Base-by-base conservation (phyloP, 2,888 invertebrate species). In the Patella caerulea region DNA sequence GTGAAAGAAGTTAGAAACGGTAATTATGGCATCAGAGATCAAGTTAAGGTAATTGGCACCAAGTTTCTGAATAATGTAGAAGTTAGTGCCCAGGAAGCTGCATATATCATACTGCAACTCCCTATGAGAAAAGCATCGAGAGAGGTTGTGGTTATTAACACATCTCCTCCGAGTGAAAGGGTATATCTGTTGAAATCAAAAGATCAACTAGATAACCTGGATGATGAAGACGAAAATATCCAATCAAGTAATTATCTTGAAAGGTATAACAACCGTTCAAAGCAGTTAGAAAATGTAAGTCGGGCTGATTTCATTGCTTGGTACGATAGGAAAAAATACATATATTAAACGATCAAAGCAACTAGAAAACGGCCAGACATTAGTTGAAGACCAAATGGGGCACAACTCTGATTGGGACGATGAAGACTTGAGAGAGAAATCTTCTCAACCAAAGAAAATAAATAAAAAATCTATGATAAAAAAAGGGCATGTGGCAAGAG, bases 71-170 rank as follows among this genome's bases (percentile, higher is more conserved):
- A 45, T 45, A 45, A 45, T 45, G 82, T 81, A 1, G 86, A 88
- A 79, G 79, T 88, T 7, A 81, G 82, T 73, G 86, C 87, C 2
- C 87, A 88, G 75, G 88, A 88, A 76, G 86, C 86, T 69, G 83
- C 75, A 3, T 86, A 83, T 77, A 76, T 83, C 9, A 55, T 83
- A 7, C 77, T 88, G n/a, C 78, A 79, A 24, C 73, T 88, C 72
- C 84, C 85, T 24, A 78, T 88, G 76, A 83, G 77, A 65, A 72
- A 72, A 34, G 54, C 79, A 12, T 82, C 83, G 14, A 73, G 84
- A 70, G 71, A 80, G n/a, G 56, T 74, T 7, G 53, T 85, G 1
- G 86, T 85, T 79, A 75, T 85, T 14, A 85, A 86, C 19, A 87
- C 86, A 2, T 76, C 59, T 71, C 34, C 34, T 5, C 34, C 34